Percentiles rank a stretch among this genome's conserved stretches.
phyloP scores from a whole-genome alignment of 1,140 invertebrate species.

The Aphelinus atriplicis region DNA sequence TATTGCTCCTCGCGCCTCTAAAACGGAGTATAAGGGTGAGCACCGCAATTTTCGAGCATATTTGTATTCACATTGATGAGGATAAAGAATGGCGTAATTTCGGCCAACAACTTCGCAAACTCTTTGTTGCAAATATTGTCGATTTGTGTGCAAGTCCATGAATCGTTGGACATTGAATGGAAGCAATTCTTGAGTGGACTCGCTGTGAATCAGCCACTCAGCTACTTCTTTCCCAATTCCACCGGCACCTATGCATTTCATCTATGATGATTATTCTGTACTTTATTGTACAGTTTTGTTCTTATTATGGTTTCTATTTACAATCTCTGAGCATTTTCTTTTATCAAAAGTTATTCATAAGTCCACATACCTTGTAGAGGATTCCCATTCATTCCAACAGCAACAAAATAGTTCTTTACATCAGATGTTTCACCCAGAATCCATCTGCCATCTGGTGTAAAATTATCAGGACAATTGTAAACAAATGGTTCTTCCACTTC shows the following conservation, averaged over 20 bases:
- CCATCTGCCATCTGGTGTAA: slow-evolving; percentile 78
- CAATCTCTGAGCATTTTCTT: background rate
- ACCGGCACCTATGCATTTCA: slow-evolving; percentile 67
- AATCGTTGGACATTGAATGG: slow-evolving; percentile 79
- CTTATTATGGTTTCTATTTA: background rate
- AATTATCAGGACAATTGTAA: slow-evolving; percentile 79
- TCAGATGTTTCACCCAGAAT: slow-evolving; percentile 80
- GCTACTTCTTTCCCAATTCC: slow-evolving; percentile 81
- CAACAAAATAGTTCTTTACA: slow-evolving; percentile 84
- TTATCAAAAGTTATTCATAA: background rate
- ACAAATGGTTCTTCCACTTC: slow-evolving; percentile 69
- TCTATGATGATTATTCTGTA: slow-evolving; percentile 6
- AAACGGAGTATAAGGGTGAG: slow-evolving; percentile 80
- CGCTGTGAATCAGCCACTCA: slow-evolving; percentile 79
- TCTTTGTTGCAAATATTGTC: slow-evolving; percentile 78
- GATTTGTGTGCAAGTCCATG: slow-evolving; percentile 84
- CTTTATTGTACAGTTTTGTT: background rate
- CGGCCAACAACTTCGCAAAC: slow-evolving; percentile 79
- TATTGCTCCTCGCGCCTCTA: slow-evolving; percentile 79
- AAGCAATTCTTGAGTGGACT: slow-evolving; percentile 73
- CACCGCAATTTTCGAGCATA: slow-evolving; percentile 78
- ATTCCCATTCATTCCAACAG: slow-evolving; percentile 76
- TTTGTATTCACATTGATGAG: slow-evolving; percentile 73
- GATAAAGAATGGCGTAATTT: slow-evolving; percentile 75
- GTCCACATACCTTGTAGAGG: slow-evolving; percentile 64